Base-by-base conservation (phyloP, 2,888 invertebrate genomes). In the Campoplex capitator region DNA sequence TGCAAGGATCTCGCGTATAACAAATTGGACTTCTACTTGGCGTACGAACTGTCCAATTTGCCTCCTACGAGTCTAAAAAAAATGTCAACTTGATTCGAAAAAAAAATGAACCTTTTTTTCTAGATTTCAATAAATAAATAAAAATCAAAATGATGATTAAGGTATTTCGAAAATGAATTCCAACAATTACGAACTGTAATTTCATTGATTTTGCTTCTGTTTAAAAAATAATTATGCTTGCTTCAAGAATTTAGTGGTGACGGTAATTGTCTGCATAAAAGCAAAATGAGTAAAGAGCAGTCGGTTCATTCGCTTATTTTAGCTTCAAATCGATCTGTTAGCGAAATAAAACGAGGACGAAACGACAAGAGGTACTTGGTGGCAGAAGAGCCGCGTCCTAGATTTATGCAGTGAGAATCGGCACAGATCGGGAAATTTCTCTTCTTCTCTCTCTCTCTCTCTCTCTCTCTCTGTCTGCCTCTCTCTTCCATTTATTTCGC, bases 391-490 rank as follows among this genome's bases (percentile, higher is more conserved):
- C 74, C 68, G 71, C 68, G 83, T 62, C 85, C 85, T 80, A 83
- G 83, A 83, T 88, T 88, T 74, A 70, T 58, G 62, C 68, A 74
- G 68, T 83, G 85, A 65, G 85, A 88, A 88, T 85, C 85, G 80
- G 80, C 73, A 83, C 85, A 78, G 65, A 80, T 83, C 76, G 77
- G 42, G 18, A 54, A 77, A 73, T 85, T 54, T 67, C 38, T 51
- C 51, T 35, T 23, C 3, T 23, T 32, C 68, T 42, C 18, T 38
- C 11, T 56, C 71, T 48, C 42, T 42, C 48, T 23, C 70, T 48
- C 16, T 23, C 28, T 45, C 28, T 28, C 51, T 38, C 42, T 13
- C 18, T n/a, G 23, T 54, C 65, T 32, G 45, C n/a, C 7, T 56
- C 45, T 48, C 76, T 76, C 71, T 42, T 23, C 62, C 28, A 65